Base-by-base conservation (phyloP, 1,140 invertebrate genomes). In the Trigoniulus corallinus region DNA sequence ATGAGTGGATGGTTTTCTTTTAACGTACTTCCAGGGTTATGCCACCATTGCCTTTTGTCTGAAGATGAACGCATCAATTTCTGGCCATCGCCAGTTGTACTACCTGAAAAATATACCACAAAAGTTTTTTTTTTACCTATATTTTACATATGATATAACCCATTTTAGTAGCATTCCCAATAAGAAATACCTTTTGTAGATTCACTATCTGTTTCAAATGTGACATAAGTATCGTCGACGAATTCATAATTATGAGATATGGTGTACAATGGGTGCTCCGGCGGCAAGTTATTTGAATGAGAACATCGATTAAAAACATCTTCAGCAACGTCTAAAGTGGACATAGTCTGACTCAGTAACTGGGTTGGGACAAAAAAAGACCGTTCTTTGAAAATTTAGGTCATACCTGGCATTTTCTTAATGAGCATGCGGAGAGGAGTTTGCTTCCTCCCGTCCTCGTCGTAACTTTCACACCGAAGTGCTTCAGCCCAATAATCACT, bases 371-470 rank as follows among this genome's bases (percentile, higher is more conserved):
- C 20, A 39, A 48, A 29, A 7, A 15, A 39, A 49, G 10, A 29
- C 15, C 23, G 10, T 41, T 13, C 21, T 39, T 40, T 10, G 24
- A 42, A 45, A 49, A 39, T 4, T 47, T 3, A 23, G 50, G 1
- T 41, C 51, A 15, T 56, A 69, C 67, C 66, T 56, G 71, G 71
- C 64, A 72, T 69, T 54, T 70, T 67, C 37, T 60, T 61, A 51
- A 74, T 69, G 1, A 74, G 61, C 59, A 69, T 68, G 48, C 72
- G 63, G 60, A 74, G 64, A 3, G 73, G 72, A 15, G 73, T 74
- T 47, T 67, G 55, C 47, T 61, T 55, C 13, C 54, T 43, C 12
- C 60, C 62, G 34, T 58, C 67, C 21, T 53, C 52, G 10, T 60
- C 51, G 25, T 62, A 58, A 2, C 57, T 46, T 48, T 66, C 61